Conservation (phyloP, 2,113 vertebrate genomes). For the Diphyllodes magnificus region DNA sequence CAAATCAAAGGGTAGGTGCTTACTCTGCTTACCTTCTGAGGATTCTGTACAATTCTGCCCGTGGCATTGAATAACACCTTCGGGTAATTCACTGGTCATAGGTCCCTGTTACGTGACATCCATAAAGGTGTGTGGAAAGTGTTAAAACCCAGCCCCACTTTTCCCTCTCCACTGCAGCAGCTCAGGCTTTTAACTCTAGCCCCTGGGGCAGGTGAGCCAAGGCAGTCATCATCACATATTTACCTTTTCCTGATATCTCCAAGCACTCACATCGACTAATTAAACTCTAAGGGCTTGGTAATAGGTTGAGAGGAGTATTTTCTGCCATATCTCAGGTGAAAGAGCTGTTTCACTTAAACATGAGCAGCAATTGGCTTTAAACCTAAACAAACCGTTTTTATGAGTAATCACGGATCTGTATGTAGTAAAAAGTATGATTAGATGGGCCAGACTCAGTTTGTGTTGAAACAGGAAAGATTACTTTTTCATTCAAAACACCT, state of each 20-base stretch:
- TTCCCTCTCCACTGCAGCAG: neutral
- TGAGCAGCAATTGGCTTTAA: neutral
- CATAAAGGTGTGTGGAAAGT: neutral
- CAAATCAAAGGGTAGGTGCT: neutral
- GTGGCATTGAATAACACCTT: neutral
- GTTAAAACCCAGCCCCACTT: neutral
- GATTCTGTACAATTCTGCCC: neutral
- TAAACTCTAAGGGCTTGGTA: neutral
- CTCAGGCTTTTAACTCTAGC: neutral
- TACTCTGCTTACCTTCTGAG: neutral
- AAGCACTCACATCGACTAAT: neutral
- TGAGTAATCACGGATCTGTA: neutral
- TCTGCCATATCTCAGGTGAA: neutral
- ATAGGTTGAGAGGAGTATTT: neutral
- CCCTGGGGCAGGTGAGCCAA: neutral
- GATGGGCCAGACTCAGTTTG: neutral
- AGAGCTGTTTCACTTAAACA: neutral
- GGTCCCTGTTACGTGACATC: neutral
- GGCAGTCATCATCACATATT: neutral
- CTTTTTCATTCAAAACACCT: neutral
- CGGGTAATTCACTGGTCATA: neutral
- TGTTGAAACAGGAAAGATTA: neutral
- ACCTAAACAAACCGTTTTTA: neutral
- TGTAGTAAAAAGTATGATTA: neutral
- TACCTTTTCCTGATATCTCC: neutral